These are phyloP conservation scores for Bovichtus variegatus DNA, from an alignment of 2,797 vertebrate species.

Conservation along the genomic window DNA sequence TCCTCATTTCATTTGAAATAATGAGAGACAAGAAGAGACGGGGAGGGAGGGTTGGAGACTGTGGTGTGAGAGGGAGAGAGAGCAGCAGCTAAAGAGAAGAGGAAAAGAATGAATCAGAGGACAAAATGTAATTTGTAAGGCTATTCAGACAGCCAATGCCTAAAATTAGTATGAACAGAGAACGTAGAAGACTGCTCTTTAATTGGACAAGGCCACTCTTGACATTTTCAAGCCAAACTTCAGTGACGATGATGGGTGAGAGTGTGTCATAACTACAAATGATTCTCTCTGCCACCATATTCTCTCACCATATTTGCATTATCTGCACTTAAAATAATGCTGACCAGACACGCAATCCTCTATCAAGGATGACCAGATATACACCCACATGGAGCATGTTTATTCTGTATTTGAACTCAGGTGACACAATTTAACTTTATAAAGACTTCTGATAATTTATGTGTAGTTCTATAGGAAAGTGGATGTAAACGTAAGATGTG, in stretches of 20 bases:
- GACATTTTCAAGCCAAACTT: conserved; percentile 80
- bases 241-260: conserved; percentile 54
- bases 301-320: conserved; percentile 33
- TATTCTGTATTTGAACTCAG: conserved; percentile 9
- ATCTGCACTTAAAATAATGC: conserved; percentile 27
- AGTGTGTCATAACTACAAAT: conserved; percentile 77
- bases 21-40: conserved; percentile 72
- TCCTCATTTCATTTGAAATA: conserved; percentile 83
- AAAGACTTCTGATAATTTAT: neutral
- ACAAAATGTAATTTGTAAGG: conserved; percentile 84
- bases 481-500: neutral
- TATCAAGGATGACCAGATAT: neutral
- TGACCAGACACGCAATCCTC: conserved; percentile 3
- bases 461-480: neutral
- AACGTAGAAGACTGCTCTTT: conserved; percentile 76
- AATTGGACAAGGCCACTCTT: conserved; percentile 81
- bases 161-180: conserved; percentile 77
- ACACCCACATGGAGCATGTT: neutral
- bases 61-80: conserved; percentile 37
- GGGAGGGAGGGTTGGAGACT: conserved; percentile 36
- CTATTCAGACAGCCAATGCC: conserved; percentile 78
- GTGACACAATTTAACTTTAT: conserved; percentile 3
- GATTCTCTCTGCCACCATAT: conserved; percentile 50
- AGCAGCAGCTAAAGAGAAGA: conserved; percentile 57
- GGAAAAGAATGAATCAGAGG: conserved; percentile 75